phyloP scores from a whole-genome alignment of 2,113 vertebrate species.

The Ancistrus triradiatus region DNA sequence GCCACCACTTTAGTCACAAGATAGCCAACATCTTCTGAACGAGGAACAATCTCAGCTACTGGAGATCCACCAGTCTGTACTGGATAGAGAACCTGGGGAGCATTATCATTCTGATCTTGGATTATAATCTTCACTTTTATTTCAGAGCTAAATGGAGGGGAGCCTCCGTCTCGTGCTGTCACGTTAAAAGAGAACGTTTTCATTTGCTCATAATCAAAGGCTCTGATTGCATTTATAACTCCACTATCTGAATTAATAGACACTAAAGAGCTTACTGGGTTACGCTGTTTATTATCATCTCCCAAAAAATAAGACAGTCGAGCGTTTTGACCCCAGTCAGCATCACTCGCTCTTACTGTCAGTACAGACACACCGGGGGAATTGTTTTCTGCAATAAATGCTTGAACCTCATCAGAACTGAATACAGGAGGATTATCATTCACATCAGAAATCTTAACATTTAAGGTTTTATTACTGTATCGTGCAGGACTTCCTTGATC shows the following conservation, averaged over 20 bases:
- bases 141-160: conserved; percentile 43
- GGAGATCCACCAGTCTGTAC: conserved; percentile 26
- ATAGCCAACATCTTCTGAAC: conserved; percentile 37
- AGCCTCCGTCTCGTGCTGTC: conserved; percentile 47
- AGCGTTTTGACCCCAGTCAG: conserved; percentile 38
- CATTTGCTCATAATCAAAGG: conserved; percentile 63
- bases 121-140: conserved; percentile 41
- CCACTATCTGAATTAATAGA: conserved; percentile 60
- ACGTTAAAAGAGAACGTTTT: conserved; percentile 52
- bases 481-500: conserved; percentile 10
- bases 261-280: conserved; percentile 37
- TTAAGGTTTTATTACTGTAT: conserved; percentile 43
- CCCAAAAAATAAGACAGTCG: conserved; percentile 41
- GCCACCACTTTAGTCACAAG: conserved; percentile 33
- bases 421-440: conserved; percentile 64
- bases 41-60: conserved; percentile 35
- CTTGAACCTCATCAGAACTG: conserved; percentile 16
- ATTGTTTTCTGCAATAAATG: conserved; percentile 40
- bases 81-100: conserved; percentile 60
- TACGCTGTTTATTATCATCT: conserved; percentile 16
- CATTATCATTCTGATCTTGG: conserved; percentile 55
- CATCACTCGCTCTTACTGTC: conserved; percentile 35
- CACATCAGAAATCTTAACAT: conserved; percentile 55
- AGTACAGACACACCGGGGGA: conserved; percentile 34
- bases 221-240: conserved; percentile 45